These are phyloP conservation scores for Varanus salvator DNA, from an alignment of 2,113 vertebrate genomes.

Conservation along the genomic window DNA sequence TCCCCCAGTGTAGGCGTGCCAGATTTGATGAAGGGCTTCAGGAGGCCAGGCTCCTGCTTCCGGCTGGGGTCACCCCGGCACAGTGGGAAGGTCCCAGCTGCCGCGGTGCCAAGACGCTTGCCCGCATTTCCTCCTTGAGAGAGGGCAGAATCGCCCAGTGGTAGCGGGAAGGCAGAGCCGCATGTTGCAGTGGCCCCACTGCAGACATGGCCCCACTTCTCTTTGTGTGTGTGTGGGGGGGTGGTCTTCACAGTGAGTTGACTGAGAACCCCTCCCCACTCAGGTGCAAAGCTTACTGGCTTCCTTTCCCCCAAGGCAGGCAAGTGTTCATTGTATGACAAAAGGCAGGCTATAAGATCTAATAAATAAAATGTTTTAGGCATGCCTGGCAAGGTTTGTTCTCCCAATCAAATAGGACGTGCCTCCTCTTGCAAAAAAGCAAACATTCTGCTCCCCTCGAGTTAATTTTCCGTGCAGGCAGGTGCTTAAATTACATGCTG, in stretches of 20 bases:
- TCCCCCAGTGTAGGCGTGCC: conserved; percentile 3
- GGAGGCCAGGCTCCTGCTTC: neutral
- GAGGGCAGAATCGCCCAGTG: too few species aligned
- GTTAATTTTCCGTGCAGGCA: neutral
- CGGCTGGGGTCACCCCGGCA: neutral
- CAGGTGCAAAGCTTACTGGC: neutral
- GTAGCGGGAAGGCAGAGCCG: too few species aligned
- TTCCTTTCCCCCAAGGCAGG: neutral
- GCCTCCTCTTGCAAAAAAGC: neutral
- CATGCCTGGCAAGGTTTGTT: neutral
- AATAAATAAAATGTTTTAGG: neutral
- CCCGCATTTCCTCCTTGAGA: too few species aligned
- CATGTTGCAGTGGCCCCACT: too few species aligned
- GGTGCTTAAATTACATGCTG: too few species aligned
- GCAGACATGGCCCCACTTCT: too few species aligned
- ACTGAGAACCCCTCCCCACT: too few species aligned
- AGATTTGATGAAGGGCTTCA: neutral
- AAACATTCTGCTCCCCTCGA: neutral
- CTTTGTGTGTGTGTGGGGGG: too few species aligned
- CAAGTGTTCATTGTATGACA: neutral
- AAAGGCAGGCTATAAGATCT: too few species aligned
- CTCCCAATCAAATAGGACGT: neutral
- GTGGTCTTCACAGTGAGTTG: too few species aligned
- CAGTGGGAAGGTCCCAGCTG: too few species aligned
- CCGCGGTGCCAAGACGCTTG: too few species aligned